Percentiles rank a stretch among this genome's conserved stretches.
Evolutionary conservation across 1,140 invertebrate species (phyloP).

Genomic region (Drosophila murphyi): DNA sequence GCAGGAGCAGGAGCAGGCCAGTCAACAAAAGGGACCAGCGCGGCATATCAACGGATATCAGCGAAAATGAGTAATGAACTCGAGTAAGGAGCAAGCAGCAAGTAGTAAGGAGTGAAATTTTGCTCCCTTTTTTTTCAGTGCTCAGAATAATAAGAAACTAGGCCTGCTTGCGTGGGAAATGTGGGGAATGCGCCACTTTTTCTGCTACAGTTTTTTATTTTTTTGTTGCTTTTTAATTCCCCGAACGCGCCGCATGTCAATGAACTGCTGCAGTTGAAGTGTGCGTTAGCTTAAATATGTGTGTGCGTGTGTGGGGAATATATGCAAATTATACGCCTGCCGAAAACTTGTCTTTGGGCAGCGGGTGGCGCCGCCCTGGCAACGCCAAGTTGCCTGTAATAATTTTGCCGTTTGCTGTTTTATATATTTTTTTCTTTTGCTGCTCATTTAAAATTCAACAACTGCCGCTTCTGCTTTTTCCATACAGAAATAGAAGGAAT

Average conservation of each 20-base stretch:
- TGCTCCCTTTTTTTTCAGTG: constrained; percentile 52
- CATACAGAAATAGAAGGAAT: constrained; percentile 7
- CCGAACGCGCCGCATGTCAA: constrained; percentile 69
- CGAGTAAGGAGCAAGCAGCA: constrained; percentile 36
- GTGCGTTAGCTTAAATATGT: constrained; percentile 28
- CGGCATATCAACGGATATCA: constrained; percentile 76
- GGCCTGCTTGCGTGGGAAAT: constrained; percentile 32
- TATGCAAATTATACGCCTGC: constrained; percentile 70
- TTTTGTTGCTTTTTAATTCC: constrained; percentile 55
- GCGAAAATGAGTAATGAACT: constrained; percentile 82
- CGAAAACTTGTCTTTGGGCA: constrained; percentile 74
- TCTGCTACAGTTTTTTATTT: constrained; percentile 51
- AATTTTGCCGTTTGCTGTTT: constrained; percentile 76
- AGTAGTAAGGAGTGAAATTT: too few species aligned
- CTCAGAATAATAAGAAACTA: constrained; percentile 74
- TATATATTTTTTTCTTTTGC: constrained; percentile 41
- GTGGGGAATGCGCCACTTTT: constrained; percentile 39
- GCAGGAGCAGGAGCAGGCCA: constrained; percentile 14
- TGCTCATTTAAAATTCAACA: constrained; percentile 82
- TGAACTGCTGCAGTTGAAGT: constrained; percentile 55
- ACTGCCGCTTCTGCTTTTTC: constrained; percentile 66
- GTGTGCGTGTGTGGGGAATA: constrained; percentile 33
- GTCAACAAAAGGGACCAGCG: constrained; percentile 13
- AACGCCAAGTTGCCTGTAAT: constrained; percentile 69
- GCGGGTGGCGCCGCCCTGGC: constrained; percentile 24